Evolutionary conservation across 2,113 vertebrate genomes (phyloP).

Genomic region (Stomatorhinus ivindoensis): DNA sequence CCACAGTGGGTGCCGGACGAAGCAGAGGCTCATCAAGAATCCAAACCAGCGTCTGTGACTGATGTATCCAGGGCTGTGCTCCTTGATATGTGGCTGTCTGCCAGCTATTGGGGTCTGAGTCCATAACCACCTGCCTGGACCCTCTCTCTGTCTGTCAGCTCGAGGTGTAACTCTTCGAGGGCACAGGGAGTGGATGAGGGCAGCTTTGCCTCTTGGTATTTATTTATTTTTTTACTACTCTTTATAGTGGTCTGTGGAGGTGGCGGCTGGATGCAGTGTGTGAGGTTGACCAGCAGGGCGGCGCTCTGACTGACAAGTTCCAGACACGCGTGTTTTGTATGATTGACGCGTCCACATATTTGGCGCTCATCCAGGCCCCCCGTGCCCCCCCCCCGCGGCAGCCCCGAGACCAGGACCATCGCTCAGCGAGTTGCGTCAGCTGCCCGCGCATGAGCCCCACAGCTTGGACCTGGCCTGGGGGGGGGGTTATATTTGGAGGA

Average conservation of each 20-base stretch:
- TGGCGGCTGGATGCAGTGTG: neutral
- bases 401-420: neutral
- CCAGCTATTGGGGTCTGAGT: neutral
- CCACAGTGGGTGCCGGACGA: neutral
- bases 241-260: neutral
- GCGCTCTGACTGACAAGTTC: neutral
- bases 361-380: neutral
- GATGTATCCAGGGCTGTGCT: neutral
- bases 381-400: neutral
- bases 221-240: neutral
- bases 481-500: neutral
- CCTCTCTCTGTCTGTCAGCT: neutral
- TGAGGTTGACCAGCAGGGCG: neutral
- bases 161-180: neutral
- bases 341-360: neutral
- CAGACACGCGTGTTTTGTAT: neutral
- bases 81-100: neutral
- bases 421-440: neutral
- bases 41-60: neutral
- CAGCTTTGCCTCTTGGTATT: neutral
- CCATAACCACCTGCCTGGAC: neutral
- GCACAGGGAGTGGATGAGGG: neutral
- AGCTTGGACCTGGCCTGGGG: neutral
- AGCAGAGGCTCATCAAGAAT: conserved; percentile 15
- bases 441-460: neutral